phyloP scores from a whole-genome alignment of 2,113 vertebrate genomes.

The Callopanchax toddi region DNA sequence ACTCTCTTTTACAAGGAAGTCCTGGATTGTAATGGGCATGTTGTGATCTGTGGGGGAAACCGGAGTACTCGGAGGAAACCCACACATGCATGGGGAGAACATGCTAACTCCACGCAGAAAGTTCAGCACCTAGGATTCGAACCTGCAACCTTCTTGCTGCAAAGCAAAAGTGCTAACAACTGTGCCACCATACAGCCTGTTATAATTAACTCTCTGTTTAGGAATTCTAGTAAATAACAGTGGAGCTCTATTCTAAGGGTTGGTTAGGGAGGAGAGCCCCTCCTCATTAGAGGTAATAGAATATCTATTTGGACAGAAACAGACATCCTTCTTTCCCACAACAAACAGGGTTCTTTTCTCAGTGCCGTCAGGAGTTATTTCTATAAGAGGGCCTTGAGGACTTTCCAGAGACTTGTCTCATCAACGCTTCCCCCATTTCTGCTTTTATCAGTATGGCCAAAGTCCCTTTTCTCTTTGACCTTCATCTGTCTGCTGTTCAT shows the following conservation, averaged over 20 bases:
- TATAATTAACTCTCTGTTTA: too few relatives aligned
- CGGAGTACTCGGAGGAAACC: too few relatives aligned
- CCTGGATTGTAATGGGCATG: too few relatives aligned
- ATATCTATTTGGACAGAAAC: conserved; percentile 1
- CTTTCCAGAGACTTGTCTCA: background rate
- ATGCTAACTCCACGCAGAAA: too few relatives aligned
- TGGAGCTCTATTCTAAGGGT: background rate
- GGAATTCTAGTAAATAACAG: background rate
- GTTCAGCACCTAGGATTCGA: too few relatives aligned
- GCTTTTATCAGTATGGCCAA: background rate
- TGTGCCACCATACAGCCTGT: too few relatives aligned
- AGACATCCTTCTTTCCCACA: background rate
- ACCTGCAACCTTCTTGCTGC: too few relatives aligned
- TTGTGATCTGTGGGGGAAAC: too few relatives aligned
- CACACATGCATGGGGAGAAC: too few relatives aligned
- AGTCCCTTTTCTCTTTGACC: background rate
- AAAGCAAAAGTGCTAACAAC: too few relatives aligned
- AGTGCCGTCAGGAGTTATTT: background rate
- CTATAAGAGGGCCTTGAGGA: background rate
- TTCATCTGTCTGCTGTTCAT: background rate
- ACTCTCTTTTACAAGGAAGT: too few relatives aligned
- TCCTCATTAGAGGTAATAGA: conserved; percentile 6
- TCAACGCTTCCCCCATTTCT: background rate
- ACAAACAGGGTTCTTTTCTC: background rate
- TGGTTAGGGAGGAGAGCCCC: background rate